These are phyloP conservation scores for Nomada lathburiana DNA, from an alignment of 2,888 invertebrate genomes.

Conservation along the genomic window DNA sequence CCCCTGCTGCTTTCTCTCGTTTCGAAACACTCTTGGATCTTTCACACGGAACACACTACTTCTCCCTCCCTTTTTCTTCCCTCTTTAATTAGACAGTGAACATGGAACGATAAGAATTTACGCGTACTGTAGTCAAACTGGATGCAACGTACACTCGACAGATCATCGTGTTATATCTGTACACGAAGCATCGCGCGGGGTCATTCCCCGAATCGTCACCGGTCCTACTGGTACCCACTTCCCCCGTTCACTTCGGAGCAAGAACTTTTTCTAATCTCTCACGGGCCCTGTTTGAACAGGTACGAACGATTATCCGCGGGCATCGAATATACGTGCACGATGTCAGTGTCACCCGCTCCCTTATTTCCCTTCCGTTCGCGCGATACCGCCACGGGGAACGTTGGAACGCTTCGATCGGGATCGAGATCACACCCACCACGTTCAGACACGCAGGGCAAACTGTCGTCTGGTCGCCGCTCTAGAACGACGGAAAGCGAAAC, in stretches of 20 bases:
- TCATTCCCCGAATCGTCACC: conserved; percentile 52
- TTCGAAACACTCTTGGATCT: conserved; percentile 24
- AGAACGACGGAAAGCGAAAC: conserved; percentile 51
- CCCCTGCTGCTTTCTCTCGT: neutral
- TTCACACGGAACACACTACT: conserved; percentile 43
- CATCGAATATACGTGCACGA: neutral
- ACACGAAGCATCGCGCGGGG: conserved; percentile 28
- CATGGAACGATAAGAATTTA: conserved; percentile 1
- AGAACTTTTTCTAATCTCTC: conserved; percentile 31
- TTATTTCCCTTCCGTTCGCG: conserved; percentile 16
- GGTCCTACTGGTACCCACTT: conserved; percentile 26
- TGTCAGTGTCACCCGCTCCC: conserved; percentile 25
- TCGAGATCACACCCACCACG: conserved; percentile 43
- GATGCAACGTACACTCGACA: conserved; percentile 40
- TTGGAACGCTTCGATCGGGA: conserved; percentile 20
- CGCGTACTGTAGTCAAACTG: conserved; percentile 48
- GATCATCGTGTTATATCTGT: conserved; percentile 68
- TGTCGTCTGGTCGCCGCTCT: conserved; percentile 49
- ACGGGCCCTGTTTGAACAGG: conserved; percentile 51
- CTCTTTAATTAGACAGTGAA: neutral
- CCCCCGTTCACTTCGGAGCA: conserved; percentile 36
- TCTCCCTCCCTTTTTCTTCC: no score
- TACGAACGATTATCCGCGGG: neutral
- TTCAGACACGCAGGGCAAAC: conserved; percentile 65
- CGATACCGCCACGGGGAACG: conserved; percentile 16